phyloP scores from a whole-genome alignment of 2,797 vertebrate species.

The Cheirogaleus major region DNA sequence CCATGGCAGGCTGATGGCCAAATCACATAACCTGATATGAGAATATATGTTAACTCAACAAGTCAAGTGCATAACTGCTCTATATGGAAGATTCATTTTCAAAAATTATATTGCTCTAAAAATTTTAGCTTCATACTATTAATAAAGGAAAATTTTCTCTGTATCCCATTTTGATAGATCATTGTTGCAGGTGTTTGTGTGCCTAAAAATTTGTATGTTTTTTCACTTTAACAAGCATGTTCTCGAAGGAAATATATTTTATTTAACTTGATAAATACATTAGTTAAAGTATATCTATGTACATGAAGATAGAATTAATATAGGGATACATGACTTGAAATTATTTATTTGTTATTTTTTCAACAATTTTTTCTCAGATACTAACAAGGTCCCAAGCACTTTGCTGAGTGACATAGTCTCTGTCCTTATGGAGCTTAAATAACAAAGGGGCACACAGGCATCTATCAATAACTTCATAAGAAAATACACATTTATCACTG shows the following conservation, averaged over 20 bases:
- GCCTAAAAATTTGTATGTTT: neutral
- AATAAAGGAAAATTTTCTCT: neutral
- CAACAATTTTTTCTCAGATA: neutral
- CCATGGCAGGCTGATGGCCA: neutral
- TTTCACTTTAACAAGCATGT: neutral
- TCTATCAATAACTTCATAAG: neutral
- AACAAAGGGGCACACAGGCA: neutral
- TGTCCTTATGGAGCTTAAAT: neutral
- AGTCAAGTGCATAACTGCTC: neutral
- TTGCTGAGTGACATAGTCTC: neutral
- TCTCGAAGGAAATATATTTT: neutral
- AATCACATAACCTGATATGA: neutral
- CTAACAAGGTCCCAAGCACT: neutral
- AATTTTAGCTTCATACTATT: neutral
- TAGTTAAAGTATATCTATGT: neutral
- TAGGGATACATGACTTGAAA: neutral
- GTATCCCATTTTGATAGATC: neutral
- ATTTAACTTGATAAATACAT: neutral
- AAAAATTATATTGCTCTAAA: neutral
- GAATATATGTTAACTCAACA: neutral
- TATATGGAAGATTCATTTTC: neutral
- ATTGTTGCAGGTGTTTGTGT: neutral
- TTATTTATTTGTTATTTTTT: neutral
- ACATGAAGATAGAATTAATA: neutral
- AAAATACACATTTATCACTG: neutral